Evolutionary conservation across 2,888 invertebrate genomes (phyloP).

Genomic region (Phoenoteleia sp.): DNA sequence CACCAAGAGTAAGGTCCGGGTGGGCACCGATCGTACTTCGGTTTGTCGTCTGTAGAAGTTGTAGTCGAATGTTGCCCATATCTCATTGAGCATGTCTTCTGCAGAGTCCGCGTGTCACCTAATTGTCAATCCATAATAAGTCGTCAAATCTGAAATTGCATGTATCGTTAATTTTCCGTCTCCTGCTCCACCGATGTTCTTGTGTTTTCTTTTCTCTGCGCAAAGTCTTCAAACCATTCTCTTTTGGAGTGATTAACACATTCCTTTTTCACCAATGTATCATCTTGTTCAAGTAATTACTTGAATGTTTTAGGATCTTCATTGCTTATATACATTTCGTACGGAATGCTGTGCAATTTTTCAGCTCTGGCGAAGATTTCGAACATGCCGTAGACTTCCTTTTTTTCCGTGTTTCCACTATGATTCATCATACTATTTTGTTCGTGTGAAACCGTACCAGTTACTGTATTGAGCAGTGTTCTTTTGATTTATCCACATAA

Average conservation of each 20-base stretch:
- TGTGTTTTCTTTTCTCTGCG: not conserved
- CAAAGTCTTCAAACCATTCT: slow-evolving; percentile 69
- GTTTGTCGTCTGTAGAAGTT: no score
- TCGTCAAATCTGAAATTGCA: slow-evolving; percentile 62
- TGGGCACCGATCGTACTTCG: no score
- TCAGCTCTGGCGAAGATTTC: slow-evolving; percentile 28
- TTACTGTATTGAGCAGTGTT: not conserved
- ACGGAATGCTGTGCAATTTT: slow-evolving; percentile 51
- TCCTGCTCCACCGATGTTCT: slow-evolving; percentile 10
- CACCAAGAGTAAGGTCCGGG: slow-evolving; percentile 68
- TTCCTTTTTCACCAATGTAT: slow-evolving; percentile 64
- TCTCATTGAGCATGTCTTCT: no score
- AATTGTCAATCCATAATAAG: no score
- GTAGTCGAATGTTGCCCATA: no score
- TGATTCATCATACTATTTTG: no score
- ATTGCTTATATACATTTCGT: slow-evolving; percentile 69
- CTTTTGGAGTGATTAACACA: slow-evolving; percentile 75
- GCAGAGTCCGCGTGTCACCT: no score
- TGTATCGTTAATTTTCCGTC: slow-evolving; percentile 62
- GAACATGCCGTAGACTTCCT: slow-evolving; percentile 8
- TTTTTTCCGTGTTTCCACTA: no score
- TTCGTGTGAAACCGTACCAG: not conserved
- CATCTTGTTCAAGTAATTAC: slow-evolving; percentile 56
- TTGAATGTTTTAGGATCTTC: slow-evolving; percentile 71
- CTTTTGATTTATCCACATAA: not conserved